Percentiles rank a stretch among this genome's conserved stretches.
phyloP scores from a whole-genome alignment of 2,797 vertebrate species.

The Enteromius trimaculatus region DNA sequence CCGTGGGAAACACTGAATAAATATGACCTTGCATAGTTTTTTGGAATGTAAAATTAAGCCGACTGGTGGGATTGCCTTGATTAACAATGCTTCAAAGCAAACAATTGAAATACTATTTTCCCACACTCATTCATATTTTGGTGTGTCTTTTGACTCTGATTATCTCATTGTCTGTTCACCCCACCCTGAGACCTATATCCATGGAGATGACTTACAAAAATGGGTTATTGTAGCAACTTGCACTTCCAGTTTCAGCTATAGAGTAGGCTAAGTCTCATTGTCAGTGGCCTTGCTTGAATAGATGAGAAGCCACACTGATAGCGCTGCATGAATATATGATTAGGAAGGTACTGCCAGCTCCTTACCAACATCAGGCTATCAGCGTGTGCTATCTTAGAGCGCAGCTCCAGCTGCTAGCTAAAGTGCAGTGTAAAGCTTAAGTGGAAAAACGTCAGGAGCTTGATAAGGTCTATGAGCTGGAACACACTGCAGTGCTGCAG shows the following conservation, averaged over 20 bases:
- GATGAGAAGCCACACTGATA: conserved; percentile 34
- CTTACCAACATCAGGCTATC: conserved; percentile 26
- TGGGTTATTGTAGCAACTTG: conserved; percentile 42
- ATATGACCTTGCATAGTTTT: neutral
- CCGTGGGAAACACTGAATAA: neutral
- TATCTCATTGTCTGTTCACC: conserved; percentile 11
- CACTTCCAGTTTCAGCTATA: conserved; percentile 15
- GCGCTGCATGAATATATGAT: conserved; percentile 33
- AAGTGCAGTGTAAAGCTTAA: conserved; percentile 29
- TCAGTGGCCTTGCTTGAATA: conserved; percentile 21
- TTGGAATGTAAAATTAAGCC: neutral
- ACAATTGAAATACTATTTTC: conserved; percentile 9
- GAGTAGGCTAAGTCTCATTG: conserved; percentile 8
- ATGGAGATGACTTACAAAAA: conserved; percentile 7
- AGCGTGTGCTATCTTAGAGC: conserved; percentile 21
- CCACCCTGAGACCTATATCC: conserved; percentile 17
- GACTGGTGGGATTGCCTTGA: neutral
- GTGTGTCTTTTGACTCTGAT: neutral
- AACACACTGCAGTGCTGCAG: conserved; percentile 8
- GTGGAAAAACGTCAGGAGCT: neutral
- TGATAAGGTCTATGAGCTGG: conserved; percentile 3
- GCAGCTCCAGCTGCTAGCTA: conserved; percentile 20
- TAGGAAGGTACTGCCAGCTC: neutral
- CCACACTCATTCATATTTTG: conserved; percentile 7
- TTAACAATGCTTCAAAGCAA: conserved; percentile 10